Conservation (phyloP, 37 sponge, comb jelly and placozoan genomes). For the Crambe crambe region DNA sequence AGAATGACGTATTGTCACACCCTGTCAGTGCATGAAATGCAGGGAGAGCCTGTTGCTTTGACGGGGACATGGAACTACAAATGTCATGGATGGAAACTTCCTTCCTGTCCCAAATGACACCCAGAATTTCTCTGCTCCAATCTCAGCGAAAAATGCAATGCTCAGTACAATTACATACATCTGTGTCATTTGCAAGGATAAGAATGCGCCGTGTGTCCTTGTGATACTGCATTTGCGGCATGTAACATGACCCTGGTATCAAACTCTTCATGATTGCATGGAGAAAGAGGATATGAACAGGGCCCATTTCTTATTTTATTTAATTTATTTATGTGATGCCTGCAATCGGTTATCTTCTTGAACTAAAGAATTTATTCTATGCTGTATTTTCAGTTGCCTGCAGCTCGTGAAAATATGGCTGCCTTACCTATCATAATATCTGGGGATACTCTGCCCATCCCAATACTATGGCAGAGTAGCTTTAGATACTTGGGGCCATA, state of each 20-base stretch:
- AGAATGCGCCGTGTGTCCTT: neutral
- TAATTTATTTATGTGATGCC: no score
- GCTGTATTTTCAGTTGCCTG: no score
- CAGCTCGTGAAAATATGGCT: no score
- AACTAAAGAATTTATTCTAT: no score
- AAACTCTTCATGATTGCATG: conserved; percentile 10
- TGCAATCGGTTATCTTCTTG: no score
- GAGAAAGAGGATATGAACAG: conserved; percentile 2
- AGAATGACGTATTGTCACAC: neutral
- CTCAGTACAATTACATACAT: neutral
- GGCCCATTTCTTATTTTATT: no score
- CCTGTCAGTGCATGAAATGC: conserved; percentile 5
- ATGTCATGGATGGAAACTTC: neutral
- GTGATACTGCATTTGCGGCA: conserved; percentile 5
- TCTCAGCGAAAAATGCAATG: neutral
- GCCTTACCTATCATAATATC: no score
- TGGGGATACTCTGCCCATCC: no score
- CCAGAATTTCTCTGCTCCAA: conserved; percentile 9
- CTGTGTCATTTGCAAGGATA: conserved; percentile 2
- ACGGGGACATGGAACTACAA: neutral
- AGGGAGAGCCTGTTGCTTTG: conserved; percentile 1
- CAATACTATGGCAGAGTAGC: no score
- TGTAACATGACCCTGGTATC: conserved; percentile 3
- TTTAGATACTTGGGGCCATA: no score
- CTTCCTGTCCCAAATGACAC: neutral